Evolutionary conservation across 1,140 invertebrate species (phyloP), one percentile per base, ranked within the genome.

Genomic region (Hylaeus volcanicus): DNA sequence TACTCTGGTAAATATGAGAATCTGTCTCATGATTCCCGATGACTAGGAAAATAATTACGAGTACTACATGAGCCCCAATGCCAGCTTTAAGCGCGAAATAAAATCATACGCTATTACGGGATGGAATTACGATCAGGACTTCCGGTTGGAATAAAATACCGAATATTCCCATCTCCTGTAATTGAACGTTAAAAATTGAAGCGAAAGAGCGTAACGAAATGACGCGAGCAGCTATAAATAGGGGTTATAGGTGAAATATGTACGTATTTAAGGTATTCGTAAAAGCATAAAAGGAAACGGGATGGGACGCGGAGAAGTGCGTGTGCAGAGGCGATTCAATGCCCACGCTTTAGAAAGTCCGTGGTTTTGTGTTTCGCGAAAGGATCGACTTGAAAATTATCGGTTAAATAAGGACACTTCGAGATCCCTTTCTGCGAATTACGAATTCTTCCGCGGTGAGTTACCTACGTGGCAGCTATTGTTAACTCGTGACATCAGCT

Each of bases 291-390:
- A 85, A 85, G 75, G 74, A 88, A 83, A 86, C 55, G 37, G 41
- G 53, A 78, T 86, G 56, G 41, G 53, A 78, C 84, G 56, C 79
- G 48, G 74, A 26, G 26, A 82, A 69, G 68, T 63, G 65, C 69
- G 79, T 60, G 73, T 48, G 61, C 68, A 70, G 39, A 55, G 26
- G 26, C 26, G 41, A 75, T 66, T 61, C 51, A 65, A 75, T 85
- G 72, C 85, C 85, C 74, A 86, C 85, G 75, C 75, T 82, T 86
- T 86, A 86, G 85, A 86, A 86, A 86, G 85, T 86, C 37, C 14
- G 51, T 56, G 65, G 72, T 71, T 85, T 75, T 69, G 55, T 53
- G 80, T 85, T 86, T 81, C 80, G 71, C 72, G 75, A 82, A 85
- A 86, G 83, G 83, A 84, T 66, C 45, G 82, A 72, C 70, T 74